Conservation (phyloP, 2,113 vertebrate species). For the Pyrgilauda ruficollis region DNA sequence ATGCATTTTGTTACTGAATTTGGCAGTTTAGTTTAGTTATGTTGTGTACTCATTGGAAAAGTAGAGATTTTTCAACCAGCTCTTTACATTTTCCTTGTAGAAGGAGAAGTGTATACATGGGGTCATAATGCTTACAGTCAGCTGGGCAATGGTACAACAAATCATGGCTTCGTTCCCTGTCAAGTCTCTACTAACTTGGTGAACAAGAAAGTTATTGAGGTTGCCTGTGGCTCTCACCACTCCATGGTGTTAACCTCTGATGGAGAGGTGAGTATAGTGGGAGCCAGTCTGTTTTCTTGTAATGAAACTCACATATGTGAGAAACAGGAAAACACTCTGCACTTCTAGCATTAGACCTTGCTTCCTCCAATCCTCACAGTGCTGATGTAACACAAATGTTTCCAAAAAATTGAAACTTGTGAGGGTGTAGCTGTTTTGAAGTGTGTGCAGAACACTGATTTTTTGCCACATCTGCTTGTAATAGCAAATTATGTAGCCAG, state of each 20-base stretch:
- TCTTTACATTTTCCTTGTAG: slow-evolving; percentile 68
- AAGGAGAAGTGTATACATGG: slow-evolving; percentile 97
- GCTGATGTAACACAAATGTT: neutral
- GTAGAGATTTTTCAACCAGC: neutral
- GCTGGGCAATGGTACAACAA: slow-evolving; percentile 92
- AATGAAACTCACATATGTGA: neutral
- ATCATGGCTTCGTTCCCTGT: slow-evolving; percentile 86
- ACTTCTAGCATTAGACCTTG: neutral
- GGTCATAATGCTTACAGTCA: slow-evolving; percentile 97
- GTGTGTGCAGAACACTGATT: neutral
- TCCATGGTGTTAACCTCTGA: slow-evolving; percentile 91
- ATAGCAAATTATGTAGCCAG: neutral
- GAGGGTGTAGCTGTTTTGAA: neutral
- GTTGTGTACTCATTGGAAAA: neutral
- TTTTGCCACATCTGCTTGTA: neutral
- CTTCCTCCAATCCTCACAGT: neutral
- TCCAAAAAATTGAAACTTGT: neutral
- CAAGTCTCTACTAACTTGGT: slow-evolving; percentile 93
- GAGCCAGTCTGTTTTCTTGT: neutral
- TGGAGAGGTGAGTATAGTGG: slow-evolving; percentile 83
- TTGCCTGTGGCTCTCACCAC: slow-evolving; percentile 96
- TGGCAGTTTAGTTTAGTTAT: neutral
- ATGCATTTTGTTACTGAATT: neutral
- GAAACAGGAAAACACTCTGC: neutral
- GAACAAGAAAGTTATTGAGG: slow-evolving; percentile 90